Base-by-base conservation (phyloP, 23 tunicate genomes). In the Styela clava region DNA sequence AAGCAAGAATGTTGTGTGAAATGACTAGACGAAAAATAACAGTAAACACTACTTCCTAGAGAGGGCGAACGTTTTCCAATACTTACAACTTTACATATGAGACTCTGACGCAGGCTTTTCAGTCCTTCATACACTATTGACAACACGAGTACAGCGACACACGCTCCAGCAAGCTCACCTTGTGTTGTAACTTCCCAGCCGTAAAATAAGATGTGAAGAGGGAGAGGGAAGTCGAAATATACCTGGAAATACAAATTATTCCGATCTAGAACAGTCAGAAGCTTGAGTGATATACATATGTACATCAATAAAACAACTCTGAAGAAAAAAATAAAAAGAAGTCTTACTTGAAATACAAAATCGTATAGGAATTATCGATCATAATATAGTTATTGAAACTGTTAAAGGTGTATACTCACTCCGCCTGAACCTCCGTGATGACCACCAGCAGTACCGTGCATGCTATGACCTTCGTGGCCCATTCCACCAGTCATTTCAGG, bases 41-140 rank as follows among this genome's bases (percentile, higher is more conserved):
- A n/a, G n/a, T n/a, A n/a, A n/a, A n/a, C n/a, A n/a, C n/a, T n/a
- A n/a, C n/a, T n/a, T n/a, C n/a, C n/a, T n/a, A n/a, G n/a, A n/a
- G n/a, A n/a, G n/a, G n/a, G n/a, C n/a, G n/a, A n/a, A n/a, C n/a
- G n/a, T n/a, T n/a, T n/a, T n/a, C n/a, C n/a, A n/a, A 67, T 28
- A 67, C 90, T 79, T 44, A 86, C 90, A 56, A 61, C 20, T 26
- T 37, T 34, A 16, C 20, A 33, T 16, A 80, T 25, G 18, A 87
- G 31, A 29, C 37, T 63, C 27, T 76, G 27, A 16, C 91, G 86
- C 20, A 82, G 29, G 36, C 61, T 74, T 69, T 82, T 82, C 34
- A 87, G 73, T 34, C 91, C 91, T 74, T 87, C 91, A 86, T 87
- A 82, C 23, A 87, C 77, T 12, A 87, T 62, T 12, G 91, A 62